Percentiles rank a stretch among this genome's conserved stretches.
Conservation (phyloP, 2,888 invertebrate species). For the Mimas tiliae region DNA sequence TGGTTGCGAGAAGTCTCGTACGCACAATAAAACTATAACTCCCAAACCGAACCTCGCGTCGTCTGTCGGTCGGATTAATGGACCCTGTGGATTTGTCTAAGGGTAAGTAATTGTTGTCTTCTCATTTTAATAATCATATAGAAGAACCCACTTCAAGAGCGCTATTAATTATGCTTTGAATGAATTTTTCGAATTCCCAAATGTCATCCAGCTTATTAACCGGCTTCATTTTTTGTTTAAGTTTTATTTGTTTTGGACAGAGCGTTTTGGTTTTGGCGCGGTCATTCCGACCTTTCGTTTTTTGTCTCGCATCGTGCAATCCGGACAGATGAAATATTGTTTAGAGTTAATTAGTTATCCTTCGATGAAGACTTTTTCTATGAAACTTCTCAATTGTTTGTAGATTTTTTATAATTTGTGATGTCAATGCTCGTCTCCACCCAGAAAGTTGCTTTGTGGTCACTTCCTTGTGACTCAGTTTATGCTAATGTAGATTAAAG, state of each 20-base stretch:
- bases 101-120: conserved; percentile 69
- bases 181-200: conserved; percentile 83
- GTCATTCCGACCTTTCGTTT: conserved; percentile 79
- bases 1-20: conserved; percentile 56
- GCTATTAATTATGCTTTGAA: conserved; percentile 81
- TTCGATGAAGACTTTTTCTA: conserved; percentile 70
- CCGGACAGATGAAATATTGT: conserved; percentile 79
- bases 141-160: conserved; percentile 68
- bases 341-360: conserved; percentile 80
- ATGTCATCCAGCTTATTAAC: conserved; percentile 85
- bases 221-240: conserved; percentile 80
- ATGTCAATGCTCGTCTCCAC: conserved; percentile 10
- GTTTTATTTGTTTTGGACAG: conserved; percentile 79
- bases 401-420: conserved; percentile 26
- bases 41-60: conserved; percentile 45
- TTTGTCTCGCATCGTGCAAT: conserved; percentile 79
- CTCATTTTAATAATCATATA: conserved; percentile 74
- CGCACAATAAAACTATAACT: conserved; percentile 57
- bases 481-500: neutral
- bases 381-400: conserved; percentile 50
- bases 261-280: conserved; percentile 83
- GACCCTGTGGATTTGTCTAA: conserved; percentile 59
- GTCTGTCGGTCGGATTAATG: conserved; percentile 49
- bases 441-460: neutral
- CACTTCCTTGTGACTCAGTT: neutral